Base-by-base conservation (phyloP, 2,797 vertebrate species). In the Tapera naevia region DNA sequence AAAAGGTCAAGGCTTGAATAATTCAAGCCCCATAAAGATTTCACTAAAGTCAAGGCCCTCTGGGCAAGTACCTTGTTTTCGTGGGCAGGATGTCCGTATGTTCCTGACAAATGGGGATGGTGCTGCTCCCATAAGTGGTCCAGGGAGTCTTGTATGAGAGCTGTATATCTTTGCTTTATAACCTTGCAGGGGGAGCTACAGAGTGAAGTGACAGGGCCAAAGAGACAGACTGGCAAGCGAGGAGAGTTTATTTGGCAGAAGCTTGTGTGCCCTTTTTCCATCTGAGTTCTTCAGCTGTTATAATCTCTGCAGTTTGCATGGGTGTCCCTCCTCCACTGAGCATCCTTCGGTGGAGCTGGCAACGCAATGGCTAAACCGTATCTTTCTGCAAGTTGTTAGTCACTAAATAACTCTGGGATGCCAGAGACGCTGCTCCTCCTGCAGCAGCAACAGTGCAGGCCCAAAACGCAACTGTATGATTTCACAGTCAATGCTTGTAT, bases 1-100 rank as follows among this genome's bases (percentile, higher is more conserved):
- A 95, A 96, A 97, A 97, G 96, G 95, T 97, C 94, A 95, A 93
- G 89, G 50, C 88, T 92, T 96, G 95, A 97, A 97, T 97, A 95
- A 97, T 97, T 95, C 94, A 96, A 93, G 66, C 35, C 83, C 95
- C 51, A 95, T 95, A 95, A 96, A 96, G 92, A 93, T 92, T 92
- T 95, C 88, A 93, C 96, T 93, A 46, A 92, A 80, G 86, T 93
- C 4, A 7, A 91, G 81, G 82, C 92, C 96, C 91, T 95, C 80
- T 95, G 88, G 96, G 96, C 93, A 88, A 82, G 86, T 83, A 90
- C 61, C 86, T 94, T 35, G 48, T 62, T 56, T 76, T 56, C 0
- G 7, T 74, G 75, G 57, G n/a, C 51, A 94, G 88, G 73, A 72
- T 86, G 60, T 85, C 84, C 69, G 3, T 79, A 27, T 5, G 8